These are phyloP conservation scores for Sigmodon hispidus DNA, from an alignment of 2,113 vertebrate genomes.

Conservation along the genomic window DNA sequence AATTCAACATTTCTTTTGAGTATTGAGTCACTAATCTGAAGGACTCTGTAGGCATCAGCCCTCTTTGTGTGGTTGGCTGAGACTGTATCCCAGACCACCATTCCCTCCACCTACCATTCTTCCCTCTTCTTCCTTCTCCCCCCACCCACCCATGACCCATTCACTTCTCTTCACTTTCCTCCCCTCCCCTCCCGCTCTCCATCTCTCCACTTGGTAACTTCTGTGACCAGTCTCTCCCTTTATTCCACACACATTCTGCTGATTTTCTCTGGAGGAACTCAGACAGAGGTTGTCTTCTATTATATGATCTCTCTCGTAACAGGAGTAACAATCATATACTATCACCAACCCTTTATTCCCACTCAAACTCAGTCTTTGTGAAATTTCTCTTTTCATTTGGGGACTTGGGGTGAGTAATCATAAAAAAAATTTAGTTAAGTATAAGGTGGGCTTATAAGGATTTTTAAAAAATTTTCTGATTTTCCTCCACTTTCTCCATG, in stretches of 20 bases:
- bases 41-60: neutral
- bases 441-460: neutral
- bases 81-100: neutral
- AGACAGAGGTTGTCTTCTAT: neutral
- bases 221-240: neutral
- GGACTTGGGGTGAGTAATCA: neutral
- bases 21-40: neutral
- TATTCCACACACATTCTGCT: neutral
- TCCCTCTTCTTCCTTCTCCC: too few relatives aligned
- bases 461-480: too few relatives aligned
- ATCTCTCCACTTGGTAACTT: neutral
- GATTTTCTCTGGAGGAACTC: neutral
- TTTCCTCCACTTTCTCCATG: constrained; percentile 4
- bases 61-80: neutral
- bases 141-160: neutral
- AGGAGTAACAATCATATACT: neutral
- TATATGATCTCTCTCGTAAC: neutral
- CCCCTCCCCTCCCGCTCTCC: neutral
- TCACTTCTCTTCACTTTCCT: fast-evolving
- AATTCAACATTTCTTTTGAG: neutral
- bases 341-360: neutral
- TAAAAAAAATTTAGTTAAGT: neutral
- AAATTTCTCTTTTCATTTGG: neutral
- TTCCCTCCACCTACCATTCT: neutral
- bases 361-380: neutral